phyloP scores from a whole-genome alignment of 2,888 invertebrate species.

The Hirtodrosophila duncani region DNA sequence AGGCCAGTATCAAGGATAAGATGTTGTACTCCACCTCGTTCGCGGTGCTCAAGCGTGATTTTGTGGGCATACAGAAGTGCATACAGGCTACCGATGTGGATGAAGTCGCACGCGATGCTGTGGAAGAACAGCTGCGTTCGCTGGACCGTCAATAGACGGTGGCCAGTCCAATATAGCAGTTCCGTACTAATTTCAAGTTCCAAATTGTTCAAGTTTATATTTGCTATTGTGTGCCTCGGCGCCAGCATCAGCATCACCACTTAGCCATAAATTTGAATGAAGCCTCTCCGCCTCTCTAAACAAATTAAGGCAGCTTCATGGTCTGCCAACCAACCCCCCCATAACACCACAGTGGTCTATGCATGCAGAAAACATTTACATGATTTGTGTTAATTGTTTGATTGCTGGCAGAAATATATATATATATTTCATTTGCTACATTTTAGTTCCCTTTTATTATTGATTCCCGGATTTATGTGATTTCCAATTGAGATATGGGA shows the following conservation, averaged over 20 bases:
- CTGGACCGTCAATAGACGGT: slow-evolving; percentile 27
- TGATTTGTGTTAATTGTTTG: too few species aligned
- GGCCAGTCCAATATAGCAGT: background rate
- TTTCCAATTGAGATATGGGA: too few species aligned
- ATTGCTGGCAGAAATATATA: too few species aligned
- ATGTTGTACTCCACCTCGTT: slow-evolving; percentile 49
- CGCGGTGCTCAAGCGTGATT: slow-evolving; percentile 26
- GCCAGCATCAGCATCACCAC: background rate
- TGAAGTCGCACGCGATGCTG: slow-evolving; percentile 26
- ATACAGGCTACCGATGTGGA: slow-evolving; percentile 50
- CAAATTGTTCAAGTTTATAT: background rate
- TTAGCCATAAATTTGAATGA: too few species aligned
- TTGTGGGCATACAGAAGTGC: slow-evolving; percentile 40
- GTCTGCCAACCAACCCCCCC: too few species aligned
- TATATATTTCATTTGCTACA: too few species aligned
- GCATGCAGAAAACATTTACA: too few species aligned
- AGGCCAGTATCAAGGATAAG: slow-evolving; percentile 40
- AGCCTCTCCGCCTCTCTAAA: too few species aligned
- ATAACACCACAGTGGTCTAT: too few species aligned
- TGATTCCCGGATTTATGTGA: too few species aligned
- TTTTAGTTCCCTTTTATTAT: too few species aligned
- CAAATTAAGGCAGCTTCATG: too few species aligned
- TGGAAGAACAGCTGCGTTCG: slow-evolving; percentile 39
- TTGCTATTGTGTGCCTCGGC: slow-evolving; percentile 8
- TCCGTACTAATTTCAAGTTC: background rate